phyloP scores from a whole-genome alignment of 2,113 vertebrate species.

The Scolopax mira region DNA sequence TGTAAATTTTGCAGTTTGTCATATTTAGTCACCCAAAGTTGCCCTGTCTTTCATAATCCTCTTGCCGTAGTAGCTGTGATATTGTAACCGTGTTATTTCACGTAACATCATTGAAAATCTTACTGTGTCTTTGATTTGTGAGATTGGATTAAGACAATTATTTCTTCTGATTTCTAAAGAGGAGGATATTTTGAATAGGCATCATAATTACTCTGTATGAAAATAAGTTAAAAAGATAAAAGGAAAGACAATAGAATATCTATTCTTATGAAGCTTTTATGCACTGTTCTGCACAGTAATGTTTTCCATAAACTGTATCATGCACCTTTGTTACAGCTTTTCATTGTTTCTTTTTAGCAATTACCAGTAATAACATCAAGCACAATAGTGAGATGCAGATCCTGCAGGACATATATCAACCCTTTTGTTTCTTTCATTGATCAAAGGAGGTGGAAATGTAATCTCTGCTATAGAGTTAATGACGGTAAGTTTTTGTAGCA shows the following conservation, averaged over 20 bases:
- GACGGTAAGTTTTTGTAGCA: constrained; percentile 80
- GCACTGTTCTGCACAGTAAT: background rate
- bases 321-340: background rate
- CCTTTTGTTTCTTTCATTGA: constrained; percentile 97
- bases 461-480: constrained; percentile 95
- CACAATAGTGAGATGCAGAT: constrained; percentile 94
- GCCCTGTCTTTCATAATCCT: background rate
- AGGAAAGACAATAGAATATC: background rate
- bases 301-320: background rate
- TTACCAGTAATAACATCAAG: constrained; percentile 96
- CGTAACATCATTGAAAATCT: background rate
- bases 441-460: constrained; percentile 97
- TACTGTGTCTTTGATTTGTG: background rate
- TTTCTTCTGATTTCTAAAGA: background rate
- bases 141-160: background rate
- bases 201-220: background rate
- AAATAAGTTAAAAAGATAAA: background rate
- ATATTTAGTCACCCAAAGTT: background rate
- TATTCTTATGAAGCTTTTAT: background rate
- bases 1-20: background rate
- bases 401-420: constrained; percentile 97
- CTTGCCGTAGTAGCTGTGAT: background rate
- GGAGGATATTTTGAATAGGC: background rate
- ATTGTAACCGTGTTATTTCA: background rate
- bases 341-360: constrained; percentile 77